phyloP scores from a whole-genome alignment of 2,888 invertebrate species.

The Eulithis testata region DNA sequence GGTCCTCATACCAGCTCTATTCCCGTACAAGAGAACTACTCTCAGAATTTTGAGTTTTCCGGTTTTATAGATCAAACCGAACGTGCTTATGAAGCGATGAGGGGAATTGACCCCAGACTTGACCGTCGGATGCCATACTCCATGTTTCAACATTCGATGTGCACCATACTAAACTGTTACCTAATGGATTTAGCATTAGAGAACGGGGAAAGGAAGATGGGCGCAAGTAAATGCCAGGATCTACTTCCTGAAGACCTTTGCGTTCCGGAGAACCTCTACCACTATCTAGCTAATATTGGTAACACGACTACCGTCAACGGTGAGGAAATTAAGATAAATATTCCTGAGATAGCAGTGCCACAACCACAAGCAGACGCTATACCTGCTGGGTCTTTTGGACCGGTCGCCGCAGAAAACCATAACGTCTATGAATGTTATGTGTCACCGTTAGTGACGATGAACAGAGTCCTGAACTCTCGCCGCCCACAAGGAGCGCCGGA shows the following conservation, averaged over 20 bases:
- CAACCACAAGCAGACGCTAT: slow-evolving; percentile 25
- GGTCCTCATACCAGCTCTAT: slow-evolving; percentile 44
- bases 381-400: slow-evolving; percentile 26
- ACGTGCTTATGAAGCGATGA: slow-evolving; percentile 38
- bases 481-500: background rate
- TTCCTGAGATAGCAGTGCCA: slow-evolving; percentile 36
- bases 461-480: slow-evolving; percentile 27
- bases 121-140: slow-evolving; percentile 39
- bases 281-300: slow-evolving; percentile 33
- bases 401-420: slow-evolving; percentile 3
- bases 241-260: slow-evolving; percentile 39
- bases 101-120: slow-evolving; percentile 43
- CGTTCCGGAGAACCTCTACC: slow-evolving; percentile 38
- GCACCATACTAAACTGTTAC: slow-evolving; percentile 37
- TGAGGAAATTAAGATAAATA: slow-evolving; percentile 38
- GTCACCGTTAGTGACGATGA: slow-evolving; percentile 32
- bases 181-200: slow-evolving; percentile 32
- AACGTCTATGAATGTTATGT: slow-evolving; percentile 32
- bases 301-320: slow-evolving; percentile 39
- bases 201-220: slow-evolving; percentile 41
- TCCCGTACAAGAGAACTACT: slow-evolving; percentile 41
- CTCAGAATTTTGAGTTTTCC: slow-evolving; percentile 43
- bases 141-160: slow-evolving; percentile 47
- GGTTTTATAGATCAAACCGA: slow-evolving; percentile 43
- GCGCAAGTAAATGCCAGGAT: slow-evolving; percentile 32